These are phyloP conservation scores for Echinarachnius parma DNA, from an alignment of 53 echinoderm and acorn worm genomes.

Conservation along the genomic window DNA sequence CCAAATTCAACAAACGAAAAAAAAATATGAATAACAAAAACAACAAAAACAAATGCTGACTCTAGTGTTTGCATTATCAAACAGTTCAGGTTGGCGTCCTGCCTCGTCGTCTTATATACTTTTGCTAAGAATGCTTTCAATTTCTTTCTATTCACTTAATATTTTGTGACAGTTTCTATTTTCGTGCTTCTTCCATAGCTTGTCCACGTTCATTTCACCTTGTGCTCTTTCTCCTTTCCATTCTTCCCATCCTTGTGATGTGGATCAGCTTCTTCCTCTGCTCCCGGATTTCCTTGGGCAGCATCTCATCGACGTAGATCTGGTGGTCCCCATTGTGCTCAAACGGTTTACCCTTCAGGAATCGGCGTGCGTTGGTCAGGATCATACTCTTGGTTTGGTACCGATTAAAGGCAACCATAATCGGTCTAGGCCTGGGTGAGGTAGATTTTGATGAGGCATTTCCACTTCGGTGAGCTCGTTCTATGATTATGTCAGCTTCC, in stretches of 20 bases:
- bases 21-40: no score
- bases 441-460: slow-evolving; percentile 9
- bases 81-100: no score
- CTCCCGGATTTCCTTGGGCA: no score
- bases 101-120: no score
- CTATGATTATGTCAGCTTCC: slow-evolving; percentile 3
- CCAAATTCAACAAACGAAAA: no score
- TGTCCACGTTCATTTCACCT: slow-evolving; percentile 3
- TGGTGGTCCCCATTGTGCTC: slow-evolving; percentile 27
- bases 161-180: no score
- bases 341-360: slow-evolving; percentile 26
- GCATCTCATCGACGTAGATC: slow-evolving; percentile 12
- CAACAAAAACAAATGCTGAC: no score
- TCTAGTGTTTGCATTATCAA: no score
- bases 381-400: slow-evolving; percentile 28
- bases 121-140: no score
- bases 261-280: slow-evolving; percentile 9
- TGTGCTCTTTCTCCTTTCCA: slow-evolving; percentile 16
- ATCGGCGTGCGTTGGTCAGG: slow-evolving; percentile 22
- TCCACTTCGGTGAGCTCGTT: slow-evolving; percentile 11
- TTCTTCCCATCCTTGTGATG: slow-evolving; percentile 23
- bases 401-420: slow-evolving; percentile 26
- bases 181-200: no score
- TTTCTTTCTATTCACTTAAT: no score
- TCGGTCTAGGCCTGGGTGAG: slow-evolving; percentile 15